These are phyloP conservation scores for Phylloscopus trochilus DNA, from an alignment of 2,113 vertebrate species.

Conservation along the genomic window DNA sequence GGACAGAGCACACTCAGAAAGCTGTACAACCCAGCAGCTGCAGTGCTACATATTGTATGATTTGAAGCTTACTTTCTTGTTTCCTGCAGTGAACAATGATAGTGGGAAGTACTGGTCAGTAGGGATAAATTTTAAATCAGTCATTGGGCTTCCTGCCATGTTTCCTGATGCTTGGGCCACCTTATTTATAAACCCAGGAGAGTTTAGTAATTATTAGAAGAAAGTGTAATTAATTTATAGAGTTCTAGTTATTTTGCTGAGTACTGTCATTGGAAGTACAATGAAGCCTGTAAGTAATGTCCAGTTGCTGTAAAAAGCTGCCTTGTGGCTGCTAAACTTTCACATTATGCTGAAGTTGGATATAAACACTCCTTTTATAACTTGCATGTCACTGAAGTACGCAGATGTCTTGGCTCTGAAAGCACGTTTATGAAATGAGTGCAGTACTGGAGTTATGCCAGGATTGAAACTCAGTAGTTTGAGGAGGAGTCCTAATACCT, in stretches of 20 bases:
- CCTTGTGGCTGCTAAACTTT: slow-evolving; percentile 67
- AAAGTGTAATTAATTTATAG: slow-evolving; percentile 62
- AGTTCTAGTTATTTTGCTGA: slow-evolving; percentile 37
- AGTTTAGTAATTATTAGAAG: slow-evolving; percentile 52
- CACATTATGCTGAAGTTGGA: slow-evolving; percentile 59
- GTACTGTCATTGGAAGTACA: slow-evolving; percentile 54
- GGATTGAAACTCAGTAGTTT: slow-evolving; percentile 37
- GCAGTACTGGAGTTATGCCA: slow-evolving; percentile 58
- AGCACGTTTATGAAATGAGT: slow-evolving; percentile 54
- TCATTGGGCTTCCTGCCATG: slow-evolving; percentile 10
- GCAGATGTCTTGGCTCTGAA: slow-evolving; percentile 71
- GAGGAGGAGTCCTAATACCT: slow-evolving; percentile 54
- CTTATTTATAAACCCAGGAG: slow-evolving; percentile 24
- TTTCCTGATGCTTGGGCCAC: slow-evolving; percentile 14
- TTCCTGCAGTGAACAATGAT: background rate
- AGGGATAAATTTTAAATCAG: background rate
- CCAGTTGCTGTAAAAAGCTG: slow-evolving; percentile 57
- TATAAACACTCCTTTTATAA: slow-evolving; percentile 73
- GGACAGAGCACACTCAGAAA: background rate
- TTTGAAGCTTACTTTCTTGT: background rate
- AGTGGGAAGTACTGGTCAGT: slow-evolving; percentile 29
- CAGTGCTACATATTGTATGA: background rate
- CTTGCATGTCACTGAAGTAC: slow-evolving; percentile 51
- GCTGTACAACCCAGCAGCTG: background rate
- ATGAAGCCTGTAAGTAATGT: slow-evolving; percentile 62